A percentile compares a stretch with the other conserved stretches of the same genome.
Evolutionary conservation across 2,888 invertebrate genomes (phyloP).

Genomic region (Cataglyphis cursor): DNA sequence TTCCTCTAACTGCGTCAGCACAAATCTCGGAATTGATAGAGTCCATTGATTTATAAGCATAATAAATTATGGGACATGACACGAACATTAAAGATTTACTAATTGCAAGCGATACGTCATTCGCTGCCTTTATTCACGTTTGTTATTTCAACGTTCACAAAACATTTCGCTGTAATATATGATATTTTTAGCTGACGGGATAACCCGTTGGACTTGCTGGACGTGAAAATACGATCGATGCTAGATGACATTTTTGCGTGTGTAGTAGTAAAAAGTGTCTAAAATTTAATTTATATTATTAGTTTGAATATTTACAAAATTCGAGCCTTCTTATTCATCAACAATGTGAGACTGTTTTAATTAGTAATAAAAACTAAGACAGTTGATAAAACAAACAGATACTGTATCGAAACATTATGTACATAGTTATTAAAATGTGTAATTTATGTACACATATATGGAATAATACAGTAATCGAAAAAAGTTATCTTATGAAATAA

Average conservation of each 20-base stretch:
- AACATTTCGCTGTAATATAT: constrained; percentile 16
- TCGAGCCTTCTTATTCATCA: background rate
- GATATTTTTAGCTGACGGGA: constrained; percentile 21
- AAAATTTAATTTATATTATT: constrained; percentile 12
- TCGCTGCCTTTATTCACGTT: constrained; percentile 19
- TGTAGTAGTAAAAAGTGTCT: background rate
- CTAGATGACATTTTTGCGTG: background rate
- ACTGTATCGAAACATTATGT: background rate
- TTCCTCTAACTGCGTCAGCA: constrained; percentile 30
- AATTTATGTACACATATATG: background rate
- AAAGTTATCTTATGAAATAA: background rate
- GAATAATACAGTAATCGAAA: background rate
- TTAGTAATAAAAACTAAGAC: background rate
- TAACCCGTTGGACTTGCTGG: constrained; percentile 16
- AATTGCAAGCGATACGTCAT: constrained; percentile 41
- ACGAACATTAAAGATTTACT: constrained; percentile 37
- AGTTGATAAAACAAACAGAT: background rate
- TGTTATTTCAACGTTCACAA: constrained; percentile 42
- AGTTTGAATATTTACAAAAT: background rate
- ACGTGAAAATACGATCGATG: background rate
- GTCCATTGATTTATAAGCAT: constrained; percentile 1
- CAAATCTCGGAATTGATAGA: constrained; percentile 32
- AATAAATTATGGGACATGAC: constrained; percentile 40
- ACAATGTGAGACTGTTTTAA: background rate
- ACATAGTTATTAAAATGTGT: background rate